Evolutionary conservation across 2,797 vertebrate species (phyloP).

Genomic region (Aratinga solstitialis): DNA sequence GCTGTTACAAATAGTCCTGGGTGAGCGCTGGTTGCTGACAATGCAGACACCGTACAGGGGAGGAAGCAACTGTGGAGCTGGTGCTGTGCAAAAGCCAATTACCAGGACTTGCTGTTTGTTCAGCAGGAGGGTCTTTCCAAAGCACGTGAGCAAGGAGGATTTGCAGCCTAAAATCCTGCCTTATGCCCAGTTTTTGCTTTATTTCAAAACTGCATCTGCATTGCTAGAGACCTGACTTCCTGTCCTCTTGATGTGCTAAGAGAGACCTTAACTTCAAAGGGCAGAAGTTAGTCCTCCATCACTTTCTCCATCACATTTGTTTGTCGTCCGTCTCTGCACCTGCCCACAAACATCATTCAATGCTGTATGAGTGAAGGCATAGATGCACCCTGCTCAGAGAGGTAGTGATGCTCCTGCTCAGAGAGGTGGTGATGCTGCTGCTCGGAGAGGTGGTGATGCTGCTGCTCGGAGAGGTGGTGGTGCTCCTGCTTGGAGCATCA

Average conservation of each 20-base stretch:
- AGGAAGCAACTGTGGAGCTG: not conserved
- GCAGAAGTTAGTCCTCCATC: not conserved
- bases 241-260: fast-evolving
- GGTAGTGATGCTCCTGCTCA: not conserved
- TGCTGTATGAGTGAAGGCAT: fast-evolving
- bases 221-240: not conserved
- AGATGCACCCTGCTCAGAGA: not conserved
- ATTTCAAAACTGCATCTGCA: not conserved
- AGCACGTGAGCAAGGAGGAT: not conserved
- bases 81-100: not conserved
- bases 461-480: not conserved
- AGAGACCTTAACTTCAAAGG: not conserved
- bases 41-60: not conserved
- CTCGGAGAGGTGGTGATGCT: not conserved
- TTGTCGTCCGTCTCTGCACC: fast-evolving
- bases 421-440: not conserved
- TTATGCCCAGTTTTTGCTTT: not conserved
- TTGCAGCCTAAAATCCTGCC: not conserved
- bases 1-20: not conserved
- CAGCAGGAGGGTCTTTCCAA: slow-evolving; percentile 9
- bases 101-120: not conserved
- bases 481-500: not conserved
- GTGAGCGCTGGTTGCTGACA: not conserved
- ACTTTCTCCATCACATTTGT: too few relatives aligned
- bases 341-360: fast-evolving